phyloP scores from a whole-genome alignment of 1,140 invertebrate species.

The Glomeris maerens region DNA sequence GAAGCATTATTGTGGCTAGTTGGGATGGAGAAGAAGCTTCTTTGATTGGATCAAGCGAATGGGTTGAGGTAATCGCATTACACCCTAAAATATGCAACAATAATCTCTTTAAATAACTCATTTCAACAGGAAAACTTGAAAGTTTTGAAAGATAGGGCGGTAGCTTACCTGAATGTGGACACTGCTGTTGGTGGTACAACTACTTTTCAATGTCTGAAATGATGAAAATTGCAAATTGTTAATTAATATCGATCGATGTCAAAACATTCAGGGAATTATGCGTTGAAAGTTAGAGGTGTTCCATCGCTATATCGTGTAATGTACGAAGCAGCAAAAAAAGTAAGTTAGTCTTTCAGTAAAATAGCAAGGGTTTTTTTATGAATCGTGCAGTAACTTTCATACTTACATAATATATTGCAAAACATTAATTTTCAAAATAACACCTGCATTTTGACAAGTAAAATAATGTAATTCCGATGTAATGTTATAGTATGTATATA shows the following conservation, averaged over 20 bases:
- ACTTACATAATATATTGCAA: no score
- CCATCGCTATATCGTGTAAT: conserved; percentile 23
- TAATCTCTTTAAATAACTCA: background rate
- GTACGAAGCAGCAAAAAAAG: conserved; percentile 23
- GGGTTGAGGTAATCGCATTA: conserved; percentile 33
- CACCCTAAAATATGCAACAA: background rate
- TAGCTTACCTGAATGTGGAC: conserved; percentile 28
- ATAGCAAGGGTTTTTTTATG: no score
- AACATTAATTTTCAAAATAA: no score
- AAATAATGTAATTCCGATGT: background rate
- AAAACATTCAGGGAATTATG: conserved; percentile 16
- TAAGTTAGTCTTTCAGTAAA: no score
- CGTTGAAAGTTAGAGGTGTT: conserved; percentile 20
- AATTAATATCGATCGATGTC: background rate
- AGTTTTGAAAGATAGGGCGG: conserved; percentile 21
- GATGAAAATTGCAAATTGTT: background rate
- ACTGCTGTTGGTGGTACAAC: conserved; percentile 18
- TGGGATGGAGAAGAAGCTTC: conserved; percentile 37
- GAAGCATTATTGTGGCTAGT: conserved; percentile 34
- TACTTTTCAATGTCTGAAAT: conserved; percentile 8
- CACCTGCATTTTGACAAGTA: no score
- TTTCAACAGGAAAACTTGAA: conserved; percentile 18
- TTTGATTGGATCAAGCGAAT: conserved; percentile 34
- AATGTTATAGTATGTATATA: background rate
- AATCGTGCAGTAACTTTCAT: no score